Evolutionary conservation across 2,797 vertebrate genomes (phyloP).

Genomic region (Myioborus melanocephalus): DNA sequence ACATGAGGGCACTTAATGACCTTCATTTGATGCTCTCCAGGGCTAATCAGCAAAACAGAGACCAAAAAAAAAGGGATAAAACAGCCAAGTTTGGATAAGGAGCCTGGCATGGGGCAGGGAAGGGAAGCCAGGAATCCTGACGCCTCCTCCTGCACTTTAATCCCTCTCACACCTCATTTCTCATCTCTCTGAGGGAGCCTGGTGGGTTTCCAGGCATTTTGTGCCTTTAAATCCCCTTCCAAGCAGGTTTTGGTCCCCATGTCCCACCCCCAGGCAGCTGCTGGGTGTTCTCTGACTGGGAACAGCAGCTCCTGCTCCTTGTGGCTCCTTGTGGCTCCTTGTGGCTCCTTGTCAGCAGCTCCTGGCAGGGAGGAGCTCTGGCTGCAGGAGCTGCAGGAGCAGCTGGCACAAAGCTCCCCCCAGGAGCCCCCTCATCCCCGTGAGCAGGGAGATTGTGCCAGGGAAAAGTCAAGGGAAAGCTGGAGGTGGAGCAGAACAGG

Average conservation of each 20-base stretch:
- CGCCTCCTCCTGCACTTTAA: neutral
- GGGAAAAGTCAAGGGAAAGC: neutral
- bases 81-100: neutral
- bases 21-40: neutral
- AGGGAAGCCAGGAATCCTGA: neutral
- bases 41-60: neutral
- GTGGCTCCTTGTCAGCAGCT: neutral
- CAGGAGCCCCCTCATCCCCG: neutral
- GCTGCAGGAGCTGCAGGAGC: neutral
- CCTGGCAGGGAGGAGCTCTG: neutral
- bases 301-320: neutral
- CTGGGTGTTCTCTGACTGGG: fast-evolving
- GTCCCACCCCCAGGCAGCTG: neutral
- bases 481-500: neutral
- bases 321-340: neutral
- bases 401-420: neutral
- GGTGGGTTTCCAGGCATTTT: neutral
- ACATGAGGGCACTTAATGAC: fast-evolving
- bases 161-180: neutral
- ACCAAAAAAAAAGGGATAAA: neutral
- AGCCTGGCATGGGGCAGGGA: neutral
- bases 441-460: neutral
- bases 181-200: neutral
- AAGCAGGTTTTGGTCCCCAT: neutral
- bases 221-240: neutral